Conservation (phyloP, 2,888 invertebrate genomes). For the Lasiommata megera region DNA sequence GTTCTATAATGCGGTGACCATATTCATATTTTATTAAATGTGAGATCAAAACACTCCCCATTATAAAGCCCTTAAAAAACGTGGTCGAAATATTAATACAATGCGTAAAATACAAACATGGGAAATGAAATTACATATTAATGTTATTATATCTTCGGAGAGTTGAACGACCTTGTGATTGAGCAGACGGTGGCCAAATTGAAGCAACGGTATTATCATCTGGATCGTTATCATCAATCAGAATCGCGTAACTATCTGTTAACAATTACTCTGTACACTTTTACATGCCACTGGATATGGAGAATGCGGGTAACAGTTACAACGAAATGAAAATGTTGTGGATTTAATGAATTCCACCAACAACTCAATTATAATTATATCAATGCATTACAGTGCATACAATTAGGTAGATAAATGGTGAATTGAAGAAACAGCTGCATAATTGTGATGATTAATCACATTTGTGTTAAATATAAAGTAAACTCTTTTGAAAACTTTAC, state of each 20-base stretch:
- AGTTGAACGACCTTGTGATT: constrained; percentile 64
- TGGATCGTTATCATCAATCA: constrained; percentile 77
- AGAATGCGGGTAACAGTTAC: constrained; percentile 49
- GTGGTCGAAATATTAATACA: not conserved
- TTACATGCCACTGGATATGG: constrained; percentile 50
- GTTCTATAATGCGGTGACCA: too few relatives aligned
- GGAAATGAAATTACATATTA: constrained; percentile 44
- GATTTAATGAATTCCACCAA: too few relatives aligned
- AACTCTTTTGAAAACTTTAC: too few relatives aligned
- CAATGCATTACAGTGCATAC: too few relatives aligned
- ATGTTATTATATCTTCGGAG: constrained; percentile 18
- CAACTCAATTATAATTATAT: too few relatives aligned
- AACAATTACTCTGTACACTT: constrained; percentile 65
- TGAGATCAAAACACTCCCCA: too few relatives aligned
- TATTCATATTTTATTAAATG: too few relatives aligned
- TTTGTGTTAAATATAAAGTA: too few relatives aligned
- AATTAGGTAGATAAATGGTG: too few relatives aligned
- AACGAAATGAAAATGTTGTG: constrained; percentile 29
- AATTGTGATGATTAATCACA: too few relatives aligned
- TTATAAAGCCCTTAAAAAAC: not conserved
- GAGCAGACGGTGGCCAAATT: constrained; percentile 72
- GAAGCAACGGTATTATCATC: constrained; percentile 68
- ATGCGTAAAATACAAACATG: constrained; percentile 29
- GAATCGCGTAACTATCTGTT: constrained; percentile 78
- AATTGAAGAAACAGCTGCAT: too few relatives aligned